Evolutionary conservation across 2,797 vertebrate genomes (phyloP).

Genomic region (Spizella passerina): DNA sequence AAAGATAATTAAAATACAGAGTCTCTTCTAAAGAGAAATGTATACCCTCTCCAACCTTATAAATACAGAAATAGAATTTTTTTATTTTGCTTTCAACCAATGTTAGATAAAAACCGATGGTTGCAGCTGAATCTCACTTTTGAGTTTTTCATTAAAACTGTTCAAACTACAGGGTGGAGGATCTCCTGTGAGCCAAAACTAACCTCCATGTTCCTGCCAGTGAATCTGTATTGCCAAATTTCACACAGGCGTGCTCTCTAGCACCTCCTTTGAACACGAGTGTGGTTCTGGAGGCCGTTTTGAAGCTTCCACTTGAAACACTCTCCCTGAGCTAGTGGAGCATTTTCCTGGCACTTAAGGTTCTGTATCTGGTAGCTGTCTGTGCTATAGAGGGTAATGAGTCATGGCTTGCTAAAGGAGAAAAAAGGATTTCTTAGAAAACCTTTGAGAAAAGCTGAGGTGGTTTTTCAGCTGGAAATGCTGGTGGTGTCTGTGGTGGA

Average conservation of each 20-base stretch:
- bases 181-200: constrained; percentile 44
- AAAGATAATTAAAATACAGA: not conserved
- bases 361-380: constrained; percentile 47
- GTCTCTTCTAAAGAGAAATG: not conserved
- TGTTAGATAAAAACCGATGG: not conserved
- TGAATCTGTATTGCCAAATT: constrained; percentile 33
- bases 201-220: constrained; percentile 45
- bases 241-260: constrained; percentile 41
- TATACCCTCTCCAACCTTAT: not conserved
- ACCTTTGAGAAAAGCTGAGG: constrained; percentile 5
- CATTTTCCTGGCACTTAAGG: constrained; percentile 43
- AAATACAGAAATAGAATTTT: not conserved
- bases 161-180: constrained; percentile 54
- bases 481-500: constrained; percentile 12
- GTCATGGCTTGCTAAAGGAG: constrained; percentile 22
- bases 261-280: constrained; percentile 56
- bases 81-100: not conserved
- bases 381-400: constrained; percentile 39
- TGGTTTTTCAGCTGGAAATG: constrained; percentile 4
- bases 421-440: constrained; percentile 54
- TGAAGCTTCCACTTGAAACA: constrained; percentile 53
- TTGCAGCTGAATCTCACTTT: constrained; percentile 21
- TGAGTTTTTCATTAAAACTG: constrained; percentile 43
- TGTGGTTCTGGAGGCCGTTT: constrained; percentile 49
- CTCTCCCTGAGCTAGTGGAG: constrained; percentile 24